Base-by-base conservation (phyloP, 2,888 invertebrate species). In the Serrognathus titanus region DNA sequence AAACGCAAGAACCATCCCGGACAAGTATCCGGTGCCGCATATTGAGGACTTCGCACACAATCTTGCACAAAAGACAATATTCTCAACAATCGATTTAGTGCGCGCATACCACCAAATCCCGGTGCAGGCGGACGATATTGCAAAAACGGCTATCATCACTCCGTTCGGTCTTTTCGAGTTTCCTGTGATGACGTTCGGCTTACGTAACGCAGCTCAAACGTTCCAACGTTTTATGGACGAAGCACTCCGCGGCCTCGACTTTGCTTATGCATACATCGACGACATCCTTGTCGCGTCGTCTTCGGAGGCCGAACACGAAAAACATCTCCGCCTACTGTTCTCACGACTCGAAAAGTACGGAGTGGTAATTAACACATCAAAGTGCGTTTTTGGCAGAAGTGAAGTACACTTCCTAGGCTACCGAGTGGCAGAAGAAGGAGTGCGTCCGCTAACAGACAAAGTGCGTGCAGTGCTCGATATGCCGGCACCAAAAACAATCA, bases 71-170 rank as follows among this genome's bases (percentile, higher is more conserved):
- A 51, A 41, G 12, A 55, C 37, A 20, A 46, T 50, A 7, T 59
- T 59, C 38, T 56, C 48, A 1, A 71, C 61, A 1, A 51, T 76
- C 2, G 75, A 76, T 61, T 62, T 78, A 3, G 64, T 66, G 0
- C 62, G 67, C 40, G 75, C 74, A 0, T 80, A 71, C 56, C 64
- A 74, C 51, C 75, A 77, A 48, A 74, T 80, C 4, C 75, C 74
- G 3, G 48, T 67, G 3, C 49, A 55, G 3, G 40, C 55, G 3
- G 69, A 66, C 3, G 74, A 78, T 55, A 67, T 77, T 3, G 61
- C 43, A 3, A 66, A 69, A 55, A 67, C 69, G 0, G 66, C 69
- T 2, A 63, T 65, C 3, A 63, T 51, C 1, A 68, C 63, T 13
- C 62, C 67, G 4, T 69, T 70, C 40, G 67, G 65, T 1, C 47